Conservation (phyloP, 2,888 invertebrate species). For the Sipha maydis region DNA sequence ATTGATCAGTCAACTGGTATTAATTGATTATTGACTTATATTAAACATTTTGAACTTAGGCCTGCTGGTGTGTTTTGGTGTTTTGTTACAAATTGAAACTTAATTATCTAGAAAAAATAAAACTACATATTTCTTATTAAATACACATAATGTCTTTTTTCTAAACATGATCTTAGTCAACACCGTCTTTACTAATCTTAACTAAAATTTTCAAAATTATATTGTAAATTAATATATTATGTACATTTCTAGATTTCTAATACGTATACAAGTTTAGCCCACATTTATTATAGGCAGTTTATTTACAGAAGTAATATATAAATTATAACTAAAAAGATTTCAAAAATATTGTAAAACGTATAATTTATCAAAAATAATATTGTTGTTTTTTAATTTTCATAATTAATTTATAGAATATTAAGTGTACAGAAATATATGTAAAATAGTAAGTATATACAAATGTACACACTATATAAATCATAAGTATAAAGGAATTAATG, state of each 20-base stretch:
- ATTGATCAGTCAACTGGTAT: background rate
- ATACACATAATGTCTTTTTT: constrained; percentile 4
- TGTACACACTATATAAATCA: background rate
- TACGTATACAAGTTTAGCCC: background rate
- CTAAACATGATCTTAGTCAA: background rate
- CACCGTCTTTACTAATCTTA: background rate
- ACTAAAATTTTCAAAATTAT: background rate
- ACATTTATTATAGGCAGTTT: background rate
- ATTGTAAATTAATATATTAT: background rate
- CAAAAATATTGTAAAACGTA: background rate
- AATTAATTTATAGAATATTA: background rate
- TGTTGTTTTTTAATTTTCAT: background rate
- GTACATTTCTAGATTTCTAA: background rate
- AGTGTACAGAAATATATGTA: background rate
- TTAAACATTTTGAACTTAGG: no score
- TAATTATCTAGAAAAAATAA: background rate
- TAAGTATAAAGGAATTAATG: background rate
- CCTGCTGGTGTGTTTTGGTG: background rate
- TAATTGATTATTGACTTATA: background rate
- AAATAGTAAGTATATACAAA: background rate
- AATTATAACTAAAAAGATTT: background rate
- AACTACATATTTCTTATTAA: background rate
- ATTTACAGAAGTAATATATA: background rate
- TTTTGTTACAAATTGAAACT: background rate
- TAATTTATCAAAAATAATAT: background rate